Base-by-base conservation (phyloP, 2,113 vertebrate genomes). In the Tinamus guttatus region DNA sequence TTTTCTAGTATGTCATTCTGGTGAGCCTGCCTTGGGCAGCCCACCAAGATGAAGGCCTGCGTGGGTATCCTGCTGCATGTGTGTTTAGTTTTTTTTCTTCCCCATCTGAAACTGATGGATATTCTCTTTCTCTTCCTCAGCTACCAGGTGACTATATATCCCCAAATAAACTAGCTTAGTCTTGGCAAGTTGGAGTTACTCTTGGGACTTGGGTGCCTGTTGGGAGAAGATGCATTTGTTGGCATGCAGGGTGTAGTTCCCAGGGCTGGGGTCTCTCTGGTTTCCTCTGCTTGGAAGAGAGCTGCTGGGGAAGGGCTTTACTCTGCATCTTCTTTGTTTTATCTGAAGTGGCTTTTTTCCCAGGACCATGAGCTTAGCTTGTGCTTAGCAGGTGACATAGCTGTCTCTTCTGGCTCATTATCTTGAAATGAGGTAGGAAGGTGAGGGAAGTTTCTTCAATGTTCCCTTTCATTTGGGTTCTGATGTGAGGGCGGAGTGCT, bases 1-100 rank as follows among this genome's bases (percentile, higher is more conserved):
- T 94, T 62, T 94, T 79, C 73, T 95, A 89, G 63, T 90, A 73
- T 92, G 83, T 96, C 67, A 95, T 92, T 92, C 43, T 89, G 95
- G 74, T 32, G 67, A 90, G 86, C 81, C 32, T 62, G 80, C 13
- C 3, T 83, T 82, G 96, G 95, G 87, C 93, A 89, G 80, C 49
- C 70, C 79, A 68, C 74, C 77, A 93, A 80, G 32, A 34, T 0
- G 1, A 84, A 77, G 59, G 93, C 70, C 51, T 78, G 68, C 47
- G 49, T 74, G 93, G 85, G 82, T 87, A 80, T 85, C 70, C 63
- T 34, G 54, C 80, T 93, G 59, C 43, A 70, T 0, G 0, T n/a
- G 27, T 62, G 30, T 82, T 94, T 85, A 64, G 58, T 83, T 82
- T 41, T 60, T 60, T 21, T 22, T 43, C 49, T 52, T 52, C 4